Percentiles rank a stretch among this genome's conserved stretches.
phyloP scores from a whole-genome alignment of 2,113 vertebrate genomes.

The Chaenogobius annularis region DNA sequence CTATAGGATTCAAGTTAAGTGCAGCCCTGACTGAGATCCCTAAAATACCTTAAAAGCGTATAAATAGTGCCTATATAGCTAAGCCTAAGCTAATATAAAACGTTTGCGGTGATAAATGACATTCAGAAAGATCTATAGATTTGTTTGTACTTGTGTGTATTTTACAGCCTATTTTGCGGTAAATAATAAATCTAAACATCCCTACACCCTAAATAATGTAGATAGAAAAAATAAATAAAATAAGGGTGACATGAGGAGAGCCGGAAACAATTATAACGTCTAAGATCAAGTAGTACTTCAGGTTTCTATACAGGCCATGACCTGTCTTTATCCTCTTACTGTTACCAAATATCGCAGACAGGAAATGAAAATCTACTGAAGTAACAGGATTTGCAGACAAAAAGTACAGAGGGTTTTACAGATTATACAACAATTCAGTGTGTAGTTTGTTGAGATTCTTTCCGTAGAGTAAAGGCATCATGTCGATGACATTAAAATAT shows the following conservation, averaged over 20 bases:
- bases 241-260: constrained; percentile 28
- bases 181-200: neutral
- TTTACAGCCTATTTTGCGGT: neutral
- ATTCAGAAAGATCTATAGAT: neutral
- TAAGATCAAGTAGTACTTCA: constrained; percentile 5
- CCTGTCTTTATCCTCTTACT: constrained; percentile 38
- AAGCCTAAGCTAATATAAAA: neutral
- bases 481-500: neutral
- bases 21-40: constrained; percentile 1
- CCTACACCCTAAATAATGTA: neutral
- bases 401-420: neutral
- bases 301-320: constrained; percentile 28
- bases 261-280: constrained; percentile 27
- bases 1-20: neutral
- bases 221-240: constrained; percentile 18
- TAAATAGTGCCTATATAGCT: neutral
- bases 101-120: neutral
- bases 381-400: constrained; percentile 51
- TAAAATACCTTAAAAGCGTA: neutral
- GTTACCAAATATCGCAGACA: constrained; percentile 37
- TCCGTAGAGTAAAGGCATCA: neutral
- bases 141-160: neutral
- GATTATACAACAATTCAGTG: neutral
- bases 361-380: constrained; percentile 51
- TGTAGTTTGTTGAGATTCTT: neutral